These are phyloP conservation scores for Myotis lucifugus DNA, from an alignment of 2,113 vertebrate genomes.

Conservation along the genomic window DNA sequence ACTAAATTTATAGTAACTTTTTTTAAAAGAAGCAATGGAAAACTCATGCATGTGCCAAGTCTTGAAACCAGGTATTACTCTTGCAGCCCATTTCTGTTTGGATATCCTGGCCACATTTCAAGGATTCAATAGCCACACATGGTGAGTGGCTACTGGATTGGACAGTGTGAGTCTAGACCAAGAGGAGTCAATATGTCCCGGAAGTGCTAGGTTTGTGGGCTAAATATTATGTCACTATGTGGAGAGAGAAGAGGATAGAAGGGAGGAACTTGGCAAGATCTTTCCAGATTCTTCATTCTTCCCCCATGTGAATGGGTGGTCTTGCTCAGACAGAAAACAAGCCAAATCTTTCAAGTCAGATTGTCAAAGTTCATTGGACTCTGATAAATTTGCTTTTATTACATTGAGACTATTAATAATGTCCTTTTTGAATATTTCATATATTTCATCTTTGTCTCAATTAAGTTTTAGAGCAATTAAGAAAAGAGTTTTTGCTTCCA, in stretches of 20 bases:
- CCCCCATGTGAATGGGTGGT: neutral
- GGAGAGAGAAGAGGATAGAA: neutral
- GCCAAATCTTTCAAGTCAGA: neutral
- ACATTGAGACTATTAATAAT: neutral
- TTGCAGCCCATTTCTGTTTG: neutral
- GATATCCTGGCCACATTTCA: neutral
- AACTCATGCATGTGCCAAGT: neutral
- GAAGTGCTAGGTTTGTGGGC: neutral
- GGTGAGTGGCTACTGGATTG: neutral
- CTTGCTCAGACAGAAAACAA: neutral
- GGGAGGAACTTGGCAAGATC: neutral
- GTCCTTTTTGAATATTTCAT: neutral
- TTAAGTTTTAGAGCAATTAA: constrained; percentile 16
- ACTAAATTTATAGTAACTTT: neutral
- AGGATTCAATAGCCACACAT: neutral
- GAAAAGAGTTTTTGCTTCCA: neutral
- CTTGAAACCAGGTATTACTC: neutral
- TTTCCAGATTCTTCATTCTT: neutral
- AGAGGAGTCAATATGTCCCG: neutral
- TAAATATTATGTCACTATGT: neutral
- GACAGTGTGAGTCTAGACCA: neutral
- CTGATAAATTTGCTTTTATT: constrained; percentile 15
- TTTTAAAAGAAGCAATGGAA: neutral
- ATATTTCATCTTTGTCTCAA: neutral
- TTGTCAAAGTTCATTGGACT: neutral